phyloP scores from a whole-genome alignment of 2,797 vertebrate species.

The Acanthurus lineatus region DNA sequence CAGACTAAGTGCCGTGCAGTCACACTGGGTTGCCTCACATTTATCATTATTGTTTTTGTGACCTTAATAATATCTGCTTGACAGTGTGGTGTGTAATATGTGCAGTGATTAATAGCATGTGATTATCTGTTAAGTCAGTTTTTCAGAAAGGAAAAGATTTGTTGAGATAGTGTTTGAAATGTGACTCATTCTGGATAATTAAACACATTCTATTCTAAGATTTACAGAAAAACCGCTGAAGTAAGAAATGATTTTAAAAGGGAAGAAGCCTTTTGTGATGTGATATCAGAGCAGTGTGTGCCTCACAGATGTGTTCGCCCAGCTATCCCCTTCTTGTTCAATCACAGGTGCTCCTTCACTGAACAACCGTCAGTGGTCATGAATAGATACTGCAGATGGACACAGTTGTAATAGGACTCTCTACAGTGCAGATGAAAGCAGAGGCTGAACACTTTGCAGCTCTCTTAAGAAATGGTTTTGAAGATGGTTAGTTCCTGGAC shows the following conservation, averaged over 20 bases:
- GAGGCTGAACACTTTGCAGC: slow-evolving; percentile 29
- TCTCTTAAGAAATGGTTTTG: slow-evolving; percentile 39
- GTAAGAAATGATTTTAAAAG: not conserved
- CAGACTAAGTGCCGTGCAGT: slow-evolving; percentile 60
- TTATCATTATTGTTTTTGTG: slow-evolving; percentile 71
- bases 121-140: slow-evolving; percentile 61
- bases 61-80: slow-evolving; percentile 73
- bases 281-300: not conserved
- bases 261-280: not conserved
- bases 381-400: slow-evolving; percentile 45
- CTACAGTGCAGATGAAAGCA: slow-evolving; percentile 29
- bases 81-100: slow-evolving; percentile 57
- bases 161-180: slow-evolving; percentile 34
- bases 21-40: slow-evolving; percentile 69
- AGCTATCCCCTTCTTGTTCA: slow-evolving; percentile 21
- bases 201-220: slow-evolving; percentile 1
- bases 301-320: slow-evolving; percentile 8
- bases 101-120: slow-evolving; percentile 66
- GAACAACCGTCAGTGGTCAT: slow-evolving; percentile 22
- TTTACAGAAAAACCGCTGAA: slow-evolving; percentile 13
- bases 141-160: slow-evolving; percentile 44
- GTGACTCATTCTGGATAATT: slow-evolving; percentile 32
- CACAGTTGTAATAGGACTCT: slow-evolving; percentile 32
- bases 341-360: slow-evolving; percentile 8
- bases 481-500: slow-evolving; percentile 32